Percentiles rank a stretch among this genome's conserved stretches.
phyloP scores from a whole-genome alignment of 2,888 invertebrate species.

The Stomorhina lunata region DNA sequence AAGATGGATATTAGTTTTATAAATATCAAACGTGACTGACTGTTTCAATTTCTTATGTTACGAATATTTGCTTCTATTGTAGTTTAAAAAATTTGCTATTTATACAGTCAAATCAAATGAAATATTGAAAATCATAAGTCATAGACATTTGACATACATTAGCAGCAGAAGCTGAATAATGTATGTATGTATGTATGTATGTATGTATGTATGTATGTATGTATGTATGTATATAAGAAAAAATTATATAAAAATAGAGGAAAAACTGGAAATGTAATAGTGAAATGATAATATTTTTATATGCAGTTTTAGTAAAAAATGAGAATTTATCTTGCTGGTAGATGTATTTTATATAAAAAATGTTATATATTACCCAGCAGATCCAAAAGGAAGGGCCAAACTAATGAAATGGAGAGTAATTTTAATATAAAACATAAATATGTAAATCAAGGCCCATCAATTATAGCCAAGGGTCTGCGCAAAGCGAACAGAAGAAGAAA shows the following conservation, averaged over 20 bases:
- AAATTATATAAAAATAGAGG: neutral
- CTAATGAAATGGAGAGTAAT: no score
- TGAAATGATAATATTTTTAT: constrained; percentile 54
- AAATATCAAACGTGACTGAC: constrained; percentile 64
- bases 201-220: neutral
- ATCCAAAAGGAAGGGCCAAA: no score
- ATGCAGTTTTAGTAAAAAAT: constrained; percentile 44
- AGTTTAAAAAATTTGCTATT: neutral
- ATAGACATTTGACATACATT: constrained; percentile 65
- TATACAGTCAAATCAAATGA: constrained; percentile 52
- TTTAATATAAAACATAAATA: no score
- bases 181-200: neutral
- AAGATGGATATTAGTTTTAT: constrained; percentile 54
- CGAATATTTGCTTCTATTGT: neutral
- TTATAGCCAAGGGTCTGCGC: no score
- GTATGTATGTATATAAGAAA: neutral
- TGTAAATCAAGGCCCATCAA: no score
- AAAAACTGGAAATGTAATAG: neutral
- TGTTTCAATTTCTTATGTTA: constrained; percentile 31
- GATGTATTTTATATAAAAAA: neutral
- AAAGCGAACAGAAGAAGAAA: no score
- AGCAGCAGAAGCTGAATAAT: constrained; percentile 28
- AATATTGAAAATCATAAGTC: constrained; percentile 64
- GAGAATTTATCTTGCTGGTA: constrained; percentile 26
- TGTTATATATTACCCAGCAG: no score